Conservation (phyloP, 2,888 invertebrate genomes). For the Thecophora atra region DNA sequence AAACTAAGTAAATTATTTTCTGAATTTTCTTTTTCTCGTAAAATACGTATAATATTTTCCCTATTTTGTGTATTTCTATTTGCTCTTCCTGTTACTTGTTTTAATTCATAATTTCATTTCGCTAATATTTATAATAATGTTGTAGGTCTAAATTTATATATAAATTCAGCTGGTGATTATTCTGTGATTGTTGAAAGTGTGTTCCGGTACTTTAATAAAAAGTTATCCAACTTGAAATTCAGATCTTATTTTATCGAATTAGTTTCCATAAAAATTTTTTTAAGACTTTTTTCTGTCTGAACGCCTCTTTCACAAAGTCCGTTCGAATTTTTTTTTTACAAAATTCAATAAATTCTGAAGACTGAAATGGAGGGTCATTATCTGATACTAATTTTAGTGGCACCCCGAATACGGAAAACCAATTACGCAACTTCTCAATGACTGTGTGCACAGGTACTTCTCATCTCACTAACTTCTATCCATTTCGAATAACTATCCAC, state of each 20-base stretch:
- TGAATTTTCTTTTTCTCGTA: not conserved
- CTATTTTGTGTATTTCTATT: no score
- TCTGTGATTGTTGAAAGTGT: slow-evolving; percentile 13
- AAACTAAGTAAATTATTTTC: not conserved
- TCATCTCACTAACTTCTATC: slow-evolving; percentile 31
- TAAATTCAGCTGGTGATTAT: not conserved
- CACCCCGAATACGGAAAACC: slow-evolving; percentile 44
- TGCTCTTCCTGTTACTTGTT: no score
- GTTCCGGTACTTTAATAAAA: slow-evolving; percentile 22
- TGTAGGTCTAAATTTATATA: not conserved
- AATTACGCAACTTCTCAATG: slow-evolving; percentile 21
- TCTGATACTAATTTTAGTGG: slow-evolving; percentile 45
- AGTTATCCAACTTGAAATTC: no score
- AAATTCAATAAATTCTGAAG: not conserved
- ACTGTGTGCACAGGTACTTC: slow-evolving; percentile 13
- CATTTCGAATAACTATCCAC: slow-evolving; percentile 37
- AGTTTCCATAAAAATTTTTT: slow-evolving; percentile 7
- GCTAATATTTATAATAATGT: slow-evolving; percentile 1
- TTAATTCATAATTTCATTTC: no score
- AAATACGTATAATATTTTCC: not conserved
- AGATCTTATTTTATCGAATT: not conserved
- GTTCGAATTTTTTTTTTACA: slow-evolving; percentile 26
- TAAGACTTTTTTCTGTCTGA: slow-evolving; percentile 16
- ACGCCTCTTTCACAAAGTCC: slow-evolving; percentile 33
- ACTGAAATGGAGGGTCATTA: slow-evolving; percentile 46